Conservation (phyloP, 2,113 vertebrate genomes). For the Piliocolobus tephrosceles region DNA sequence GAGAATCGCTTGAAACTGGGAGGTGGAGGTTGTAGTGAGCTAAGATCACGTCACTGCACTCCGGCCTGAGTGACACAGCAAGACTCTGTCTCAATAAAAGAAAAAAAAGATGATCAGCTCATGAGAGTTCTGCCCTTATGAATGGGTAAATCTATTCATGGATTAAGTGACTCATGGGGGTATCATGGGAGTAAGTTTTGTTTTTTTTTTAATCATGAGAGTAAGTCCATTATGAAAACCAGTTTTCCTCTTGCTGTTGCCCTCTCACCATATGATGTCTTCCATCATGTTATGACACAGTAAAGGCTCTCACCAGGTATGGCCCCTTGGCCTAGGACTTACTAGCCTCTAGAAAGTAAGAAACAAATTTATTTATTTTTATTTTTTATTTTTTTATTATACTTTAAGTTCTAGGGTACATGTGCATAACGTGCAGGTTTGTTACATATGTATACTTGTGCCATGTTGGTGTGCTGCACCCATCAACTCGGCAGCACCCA, state of each 20-base stretch:
- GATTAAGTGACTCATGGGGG: not conserved
- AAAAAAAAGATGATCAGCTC: not conserved
- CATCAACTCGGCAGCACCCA: too few relatives aligned
- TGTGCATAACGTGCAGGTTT: too few relatives aligned
- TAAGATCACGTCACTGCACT: too few relatives aligned
- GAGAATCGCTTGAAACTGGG: too few relatives aligned
- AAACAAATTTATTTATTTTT: not conserved
- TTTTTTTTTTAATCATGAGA: not conserved
- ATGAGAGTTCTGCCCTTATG: not conserved
- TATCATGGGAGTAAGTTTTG: not conserved
- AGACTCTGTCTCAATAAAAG: too few relatives aligned
- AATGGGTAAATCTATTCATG: not conserved
- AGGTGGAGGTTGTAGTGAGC: too few relatives aligned
- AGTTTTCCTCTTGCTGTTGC: not conserved
- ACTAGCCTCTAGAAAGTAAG: not conserved
- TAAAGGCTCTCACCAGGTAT: not conserved
- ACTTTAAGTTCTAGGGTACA: too few relatives aligned
- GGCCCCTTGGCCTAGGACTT: not conserved
- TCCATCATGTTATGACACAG: not conserved
- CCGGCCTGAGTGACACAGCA: too few relatives aligned
- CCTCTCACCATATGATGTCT: not conserved
- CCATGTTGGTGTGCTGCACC: too few relatives aligned
- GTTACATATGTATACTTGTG: too few relatives aligned
- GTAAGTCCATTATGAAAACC: not conserved
- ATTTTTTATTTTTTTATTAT: too few relatives aligned